Evolutionary conservation across 2,888 invertebrate species (phyloP).

Genomic region (Polydrusus cervinus): DNA sequence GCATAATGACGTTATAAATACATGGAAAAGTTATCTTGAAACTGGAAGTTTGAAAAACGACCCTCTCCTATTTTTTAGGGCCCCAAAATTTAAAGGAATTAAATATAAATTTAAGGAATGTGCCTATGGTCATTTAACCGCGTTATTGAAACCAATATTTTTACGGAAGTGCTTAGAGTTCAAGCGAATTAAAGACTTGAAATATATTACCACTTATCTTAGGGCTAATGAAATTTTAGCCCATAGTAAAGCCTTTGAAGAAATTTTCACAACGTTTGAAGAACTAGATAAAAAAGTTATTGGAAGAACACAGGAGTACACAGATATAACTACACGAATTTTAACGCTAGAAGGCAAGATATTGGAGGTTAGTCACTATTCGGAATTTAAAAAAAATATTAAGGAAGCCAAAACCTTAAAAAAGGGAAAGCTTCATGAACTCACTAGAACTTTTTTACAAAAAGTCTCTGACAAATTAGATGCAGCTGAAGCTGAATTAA

Average conservation of each 20-base stretch:
- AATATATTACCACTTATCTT: background rate
- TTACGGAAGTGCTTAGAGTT: conserved; percentile 3
- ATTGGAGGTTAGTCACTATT: conserved; percentile 1
- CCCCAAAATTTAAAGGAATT: background rate
- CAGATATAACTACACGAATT: background rate
- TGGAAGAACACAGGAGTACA: background rate
- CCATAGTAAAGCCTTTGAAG: background rate
- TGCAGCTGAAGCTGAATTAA: background rate
- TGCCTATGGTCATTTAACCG: background rate
- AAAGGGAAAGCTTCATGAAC: background rate
- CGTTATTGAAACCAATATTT: background rate
- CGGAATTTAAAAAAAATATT: background rate
- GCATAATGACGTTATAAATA: conserved; percentile 5
- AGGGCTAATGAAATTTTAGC: background rate
- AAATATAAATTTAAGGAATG: conserved; percentile 8
- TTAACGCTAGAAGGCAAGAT: conserved; percentile 11
- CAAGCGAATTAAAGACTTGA: background rate
- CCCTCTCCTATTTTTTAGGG: background rate
- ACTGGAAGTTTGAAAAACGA: background rate
- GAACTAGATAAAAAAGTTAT: background rate
- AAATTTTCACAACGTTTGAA: background rate
- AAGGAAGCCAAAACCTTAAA: background rate
- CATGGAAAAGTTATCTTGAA: conserved; percentile 15
- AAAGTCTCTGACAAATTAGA: background rate
- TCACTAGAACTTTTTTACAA: background rate